Conservation (phyloP, 2,797 vertebrate species). For the Trachops cirrhosus region DNA sequence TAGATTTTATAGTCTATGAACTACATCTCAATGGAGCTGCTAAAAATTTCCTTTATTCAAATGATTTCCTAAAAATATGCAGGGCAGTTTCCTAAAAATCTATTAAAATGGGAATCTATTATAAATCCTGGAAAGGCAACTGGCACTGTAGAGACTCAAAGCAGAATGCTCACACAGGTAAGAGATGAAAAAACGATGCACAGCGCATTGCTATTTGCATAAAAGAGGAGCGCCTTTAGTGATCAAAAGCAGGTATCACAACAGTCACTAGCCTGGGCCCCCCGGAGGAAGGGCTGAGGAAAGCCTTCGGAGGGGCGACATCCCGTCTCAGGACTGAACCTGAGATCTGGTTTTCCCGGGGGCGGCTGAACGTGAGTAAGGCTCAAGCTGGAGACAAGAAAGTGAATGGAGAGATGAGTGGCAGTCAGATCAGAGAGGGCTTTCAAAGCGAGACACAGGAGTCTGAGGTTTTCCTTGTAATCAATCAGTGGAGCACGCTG, state of each 20-base stretch:
- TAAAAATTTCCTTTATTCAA: conserved; percentile 3
- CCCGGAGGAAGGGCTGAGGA: neutral
- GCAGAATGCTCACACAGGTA: neutral
- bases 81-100: neutral
- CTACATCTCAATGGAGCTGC: neutral
- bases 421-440: neutral
- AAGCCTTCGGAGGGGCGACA: neutral
- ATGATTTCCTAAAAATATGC: conserved; percentile 16
- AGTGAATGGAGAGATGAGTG: neutral
- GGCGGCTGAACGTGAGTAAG: neutral
- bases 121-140: neutral
- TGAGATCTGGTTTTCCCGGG: fast-evolving
- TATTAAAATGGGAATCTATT: neutral
- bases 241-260: neutral
- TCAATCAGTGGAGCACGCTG: neutral
- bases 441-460: neutral
- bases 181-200: neutral
- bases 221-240: neutral
- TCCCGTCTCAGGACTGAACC: neutral
- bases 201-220: neutral
- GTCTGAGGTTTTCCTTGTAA: neutral
- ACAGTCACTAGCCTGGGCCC: neutral
- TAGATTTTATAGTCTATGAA: neutral
- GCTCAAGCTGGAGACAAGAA: neutral
- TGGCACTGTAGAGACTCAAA: neutral